Conservation (phyloP, 2,888 invertebrate species). For the Campoletis raptor region DNA sequence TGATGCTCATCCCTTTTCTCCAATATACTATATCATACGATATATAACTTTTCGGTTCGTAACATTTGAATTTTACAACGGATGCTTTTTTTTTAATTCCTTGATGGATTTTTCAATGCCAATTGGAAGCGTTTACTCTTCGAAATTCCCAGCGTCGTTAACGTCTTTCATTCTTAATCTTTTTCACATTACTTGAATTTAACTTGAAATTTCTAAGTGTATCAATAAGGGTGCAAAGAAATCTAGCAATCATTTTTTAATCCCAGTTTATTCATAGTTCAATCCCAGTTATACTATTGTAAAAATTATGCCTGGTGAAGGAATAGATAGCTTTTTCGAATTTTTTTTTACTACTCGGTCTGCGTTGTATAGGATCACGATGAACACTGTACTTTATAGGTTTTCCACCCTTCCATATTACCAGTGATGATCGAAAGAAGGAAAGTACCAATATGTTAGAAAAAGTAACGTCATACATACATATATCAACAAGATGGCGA, state of each 20-base stretch:
- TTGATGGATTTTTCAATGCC: background rate
- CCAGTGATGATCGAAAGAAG: background rate
- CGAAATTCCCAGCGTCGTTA: background rate
- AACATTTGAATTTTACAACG: constrained; percentile 1
- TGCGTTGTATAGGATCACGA: background rate
- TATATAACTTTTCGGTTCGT: constrained; percentile 4
- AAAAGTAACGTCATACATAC: background rate
- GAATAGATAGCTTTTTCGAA: no score
- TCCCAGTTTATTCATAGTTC: background rate
- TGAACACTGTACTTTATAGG: background rate
- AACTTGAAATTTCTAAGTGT: background rate
- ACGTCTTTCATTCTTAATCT: background rate
- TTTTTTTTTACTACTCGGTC: background rate
- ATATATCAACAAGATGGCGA: background rate
- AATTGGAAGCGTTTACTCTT: background rate
- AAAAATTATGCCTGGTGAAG: no score
- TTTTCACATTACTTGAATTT: background rate
- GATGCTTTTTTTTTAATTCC: background rate
- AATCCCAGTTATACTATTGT: background rate
- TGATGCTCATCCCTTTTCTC: constrained; percentile 39
- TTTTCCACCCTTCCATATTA: background rate
- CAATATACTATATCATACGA: background rate
- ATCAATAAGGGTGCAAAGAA: background rate
- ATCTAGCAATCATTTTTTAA: background rate
- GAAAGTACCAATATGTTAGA: background rate